A percentile compares a stretch with the other conserved stretches of the same genome.
Conservation (phyloP, 2,113 vertebrate species). For the Gallinago paraguaiae region DNA sequence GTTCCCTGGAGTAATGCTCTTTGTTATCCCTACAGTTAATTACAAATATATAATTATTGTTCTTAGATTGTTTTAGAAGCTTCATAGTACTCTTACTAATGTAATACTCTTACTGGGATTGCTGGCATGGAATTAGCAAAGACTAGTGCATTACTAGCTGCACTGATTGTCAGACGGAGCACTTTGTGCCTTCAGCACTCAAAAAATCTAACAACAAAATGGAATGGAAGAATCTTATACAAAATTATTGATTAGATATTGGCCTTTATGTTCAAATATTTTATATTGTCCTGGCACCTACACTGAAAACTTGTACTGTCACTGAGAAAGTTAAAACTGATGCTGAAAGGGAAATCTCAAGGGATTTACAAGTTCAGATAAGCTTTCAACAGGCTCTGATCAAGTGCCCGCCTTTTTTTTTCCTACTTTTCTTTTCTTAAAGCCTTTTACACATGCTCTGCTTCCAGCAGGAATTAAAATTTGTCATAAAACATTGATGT, state of each 20-base stretch:
- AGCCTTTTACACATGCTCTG: constrained; percentile 8
- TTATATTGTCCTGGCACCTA: background rate
- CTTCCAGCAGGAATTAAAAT: constrained; percentile 29
- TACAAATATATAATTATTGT: background rate
- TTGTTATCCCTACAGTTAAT: background rate
- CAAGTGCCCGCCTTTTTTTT: background rate
- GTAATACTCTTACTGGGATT: background rate
- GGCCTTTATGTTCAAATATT: background rate
- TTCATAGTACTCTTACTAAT: background rate
- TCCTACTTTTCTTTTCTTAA: background rate
- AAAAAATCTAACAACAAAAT: background rate
- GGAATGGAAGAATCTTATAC: background rate
- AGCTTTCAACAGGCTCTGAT: constrained; percentile 46
- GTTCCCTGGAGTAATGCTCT: background rate
- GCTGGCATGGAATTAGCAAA: background rate
- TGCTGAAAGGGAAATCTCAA: constrained; percentile 2
- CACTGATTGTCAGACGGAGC: background rate
- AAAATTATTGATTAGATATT: constrained; percentile 2
- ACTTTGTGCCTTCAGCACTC: background rate
- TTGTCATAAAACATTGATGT: constrained; percentile 43
- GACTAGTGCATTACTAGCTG: background rate
- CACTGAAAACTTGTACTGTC: background rate
- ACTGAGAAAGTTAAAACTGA: background rate
- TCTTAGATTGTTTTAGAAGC: background rate
- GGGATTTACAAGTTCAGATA: constrained; percentile 57